A percentile compares a stretch with the other conserved stretches of the same genome.
phyloP scores from a whole-genome alignment of 1,140 invertebrate genomes.

The Saccostrea echinata region DNA sequence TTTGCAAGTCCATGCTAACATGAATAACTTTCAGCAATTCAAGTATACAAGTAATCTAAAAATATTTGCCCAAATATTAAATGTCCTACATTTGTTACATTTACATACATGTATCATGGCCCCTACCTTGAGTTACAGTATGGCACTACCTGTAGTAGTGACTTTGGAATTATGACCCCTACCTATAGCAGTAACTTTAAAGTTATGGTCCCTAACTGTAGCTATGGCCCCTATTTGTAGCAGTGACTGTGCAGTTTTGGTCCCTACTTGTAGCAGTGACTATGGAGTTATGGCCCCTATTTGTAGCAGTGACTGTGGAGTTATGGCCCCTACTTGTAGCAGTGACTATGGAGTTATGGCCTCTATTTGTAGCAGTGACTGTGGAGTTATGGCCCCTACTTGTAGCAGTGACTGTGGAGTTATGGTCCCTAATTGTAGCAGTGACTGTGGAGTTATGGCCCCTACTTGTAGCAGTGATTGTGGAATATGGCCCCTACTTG shows the following conservation, averaged over 20 bases:
- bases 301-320: background rate
- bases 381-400: background rate
- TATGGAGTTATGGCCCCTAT: too few relatives aligned
- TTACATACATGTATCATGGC: too few relatives aligned
- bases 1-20: too few relatives aligned
- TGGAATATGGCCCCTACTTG: background rate
- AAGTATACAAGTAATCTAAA: too few relatives aligned
- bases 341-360: background rate
- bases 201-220: too few relatives aligned
- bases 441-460: background rate
- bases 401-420: background rate
- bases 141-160: background rate
- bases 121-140: too few relatives aligned
- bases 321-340: background rate
- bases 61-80: too few relatives aligned
- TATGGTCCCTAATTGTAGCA: background rate
- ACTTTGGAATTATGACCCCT: background rate
- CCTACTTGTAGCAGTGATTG: slow-evolving; percentile 65
- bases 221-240: background rate
- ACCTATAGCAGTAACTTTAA: background rate
- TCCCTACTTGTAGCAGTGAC: background rate
- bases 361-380: background rate
- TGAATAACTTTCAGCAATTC: too few relatives aligned
- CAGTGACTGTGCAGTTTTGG: background rate
- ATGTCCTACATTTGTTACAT: too few relatives aligned